These are phyloP conservation scores for Tadarida brasiliensis DNA, from an alignment of 2,797 vertebrate species.

Conservation along the genomic window DNA sequence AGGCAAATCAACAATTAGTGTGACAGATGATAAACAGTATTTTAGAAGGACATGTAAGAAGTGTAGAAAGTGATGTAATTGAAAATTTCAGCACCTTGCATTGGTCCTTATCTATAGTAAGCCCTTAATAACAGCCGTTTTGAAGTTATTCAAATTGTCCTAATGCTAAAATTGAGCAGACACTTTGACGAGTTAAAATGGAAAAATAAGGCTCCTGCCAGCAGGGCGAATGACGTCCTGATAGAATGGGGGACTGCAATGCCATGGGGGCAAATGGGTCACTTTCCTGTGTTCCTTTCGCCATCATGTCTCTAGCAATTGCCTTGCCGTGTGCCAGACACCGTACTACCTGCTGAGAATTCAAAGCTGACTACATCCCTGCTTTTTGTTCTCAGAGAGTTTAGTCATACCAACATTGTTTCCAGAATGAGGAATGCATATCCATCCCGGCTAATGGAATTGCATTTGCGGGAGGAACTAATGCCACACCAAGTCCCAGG, in stretches of 20 bases:
- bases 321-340: background rate
- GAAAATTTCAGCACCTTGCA: background rate
- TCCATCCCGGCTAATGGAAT: background rate
- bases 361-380: background rate
- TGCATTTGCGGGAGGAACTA: background rate
- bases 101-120: background rate
- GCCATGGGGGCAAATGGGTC: background rate
- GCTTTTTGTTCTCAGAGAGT: background rate
- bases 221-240: background rate
- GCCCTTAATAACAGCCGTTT: background rate
- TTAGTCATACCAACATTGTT: background rate
- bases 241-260: background rate
- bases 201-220: background rate
- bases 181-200: background rate
- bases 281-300: background rate
- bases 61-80: background rate
- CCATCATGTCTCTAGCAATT: background rate
- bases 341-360: background rate
- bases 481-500: background rate
- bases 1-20: background rate
- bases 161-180: background rate
- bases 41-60: background rate
- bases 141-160: background rate
- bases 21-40: background rate
- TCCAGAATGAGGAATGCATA: background rate